Conservation (phyloP, 2,888 invertebrate species). For the Villa cingulata region DNA sequence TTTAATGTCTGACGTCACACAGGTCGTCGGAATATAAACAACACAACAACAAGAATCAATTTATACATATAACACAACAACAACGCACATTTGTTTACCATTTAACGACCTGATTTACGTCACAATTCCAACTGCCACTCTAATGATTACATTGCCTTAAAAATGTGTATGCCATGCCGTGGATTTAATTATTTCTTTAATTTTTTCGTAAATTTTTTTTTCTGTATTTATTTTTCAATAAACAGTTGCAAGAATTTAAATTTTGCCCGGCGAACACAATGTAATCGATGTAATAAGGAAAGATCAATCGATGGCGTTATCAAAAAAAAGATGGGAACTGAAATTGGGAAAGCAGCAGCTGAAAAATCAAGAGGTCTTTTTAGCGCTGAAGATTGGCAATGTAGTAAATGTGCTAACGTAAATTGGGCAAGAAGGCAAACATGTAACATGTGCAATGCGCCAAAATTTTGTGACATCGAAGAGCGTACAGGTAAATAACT, state of each 20-base stretch:
- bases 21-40: too few species aligned
- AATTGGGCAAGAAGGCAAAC: slow-evolving; percentile 87
- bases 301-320: slow-evolving; percentile 32
- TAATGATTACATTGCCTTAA: too few species aligned
- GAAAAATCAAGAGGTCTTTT: slow-evolving; percentile 76
- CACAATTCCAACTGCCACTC: too few species aligned
- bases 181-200: slow-evolving; percentile 6
- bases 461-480: slow-evolving; percentile 89
- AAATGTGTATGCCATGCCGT: too few species aligned
- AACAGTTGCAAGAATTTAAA: slow-evolving; percentile 78
- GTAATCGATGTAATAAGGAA: slow-evolving; percentile 83
- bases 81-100: background rate
- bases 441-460: slow-evolving; percentile 98
- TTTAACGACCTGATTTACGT: too few species aligned
- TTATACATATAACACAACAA: background rate
- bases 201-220: slow-evolving; percentile 2
- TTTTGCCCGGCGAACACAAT: slow-evolving; percentile 78
- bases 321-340: slow-evolving; percentile 80
- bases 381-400: slow-evolving; percentile 99
- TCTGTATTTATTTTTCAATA: background rate
- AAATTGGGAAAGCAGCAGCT: slow-evolving; percentile 95
- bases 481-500: slow-evolving; percentile 45
- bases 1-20: too few species aligned
- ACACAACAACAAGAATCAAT: background rate
- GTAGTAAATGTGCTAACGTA: slow-evolving; percentile 99